Base-by-base conservation (phyloP, 2,888 invertebrate genomes). In the Dyspetes luteomarginatus region DNA sequence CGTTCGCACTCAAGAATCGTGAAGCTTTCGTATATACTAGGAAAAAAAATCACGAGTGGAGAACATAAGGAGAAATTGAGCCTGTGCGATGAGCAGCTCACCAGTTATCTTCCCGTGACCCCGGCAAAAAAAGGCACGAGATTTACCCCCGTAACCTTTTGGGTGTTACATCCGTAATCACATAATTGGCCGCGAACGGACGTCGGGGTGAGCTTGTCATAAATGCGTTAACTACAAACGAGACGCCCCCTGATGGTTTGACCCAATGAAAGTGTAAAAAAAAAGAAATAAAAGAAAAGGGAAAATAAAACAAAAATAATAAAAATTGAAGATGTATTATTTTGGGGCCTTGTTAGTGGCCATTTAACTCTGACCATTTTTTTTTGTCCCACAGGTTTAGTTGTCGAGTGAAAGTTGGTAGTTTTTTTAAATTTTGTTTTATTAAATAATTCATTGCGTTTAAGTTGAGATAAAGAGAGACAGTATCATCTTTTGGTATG, bases 131-230 rank as follows among this genome's bases (percentile, higher is more conserved):
- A 52, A 48, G 36, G n/a, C n/a, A n/a, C 48, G 48, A 48, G 48
- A 15, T 48, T 48, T 17, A 48, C 17, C 17, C 45, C 5, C 48
- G 48, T 17, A 81, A 89, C 89, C 89, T 89, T 88, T 48, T 86
- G 85, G 72, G 85, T 82, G 86, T 88, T 88, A 89, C 85, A 89
- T 88, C 78, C 86, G 88, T 90, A 90, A 89, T 89, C 86, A 86
- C 87, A 86, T 89, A 89, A 90, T 89, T 87, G 88, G 78, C 78
- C 75, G 67, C 58, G 76, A 78, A 77, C 75, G 26, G 71, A 83
- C 88, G 82, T 85, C 83, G 86, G 84, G 85, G 83, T 79, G 81
- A 71, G 87, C 85, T 88, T 88, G 85, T 88, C 88, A 86, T 89
- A 88, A 88, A 62, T 62, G 68, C 76, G 86, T 88, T 88, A 86